A percentile compares a stretch with the other conserved stretches of the same genome.
Conservation (phyloP, 2,888 invertebrate species). For the Watsonalla cultraria region DNA sequence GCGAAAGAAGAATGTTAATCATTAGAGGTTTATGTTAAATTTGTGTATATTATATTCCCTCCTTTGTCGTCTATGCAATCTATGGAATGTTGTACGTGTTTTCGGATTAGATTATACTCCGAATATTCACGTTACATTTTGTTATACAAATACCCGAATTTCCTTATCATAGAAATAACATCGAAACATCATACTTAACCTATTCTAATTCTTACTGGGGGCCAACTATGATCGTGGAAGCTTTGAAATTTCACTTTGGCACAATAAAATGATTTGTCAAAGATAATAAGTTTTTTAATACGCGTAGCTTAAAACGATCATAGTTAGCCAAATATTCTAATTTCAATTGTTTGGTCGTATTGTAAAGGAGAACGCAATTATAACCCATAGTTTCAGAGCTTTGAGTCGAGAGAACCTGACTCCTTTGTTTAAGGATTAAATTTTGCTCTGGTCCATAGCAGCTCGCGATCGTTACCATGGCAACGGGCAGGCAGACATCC, state of each 20-base stretch:
- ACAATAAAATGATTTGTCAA: no score
- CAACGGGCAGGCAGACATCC: constrained; percentile 32
- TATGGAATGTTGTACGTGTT: background rate
- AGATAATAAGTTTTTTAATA: no score
- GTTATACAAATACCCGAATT: background rate
- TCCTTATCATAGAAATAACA: no score
- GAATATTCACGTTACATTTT: background rate
- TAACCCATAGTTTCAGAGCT: background rate
- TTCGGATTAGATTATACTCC: background rate
- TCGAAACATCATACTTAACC: no score
- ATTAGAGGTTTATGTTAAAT: background rate
- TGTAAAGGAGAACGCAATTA: no score
- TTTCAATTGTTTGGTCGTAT: no score
- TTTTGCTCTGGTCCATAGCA: constrained; percentile 10
- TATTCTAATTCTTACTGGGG: no score
- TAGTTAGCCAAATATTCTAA: no score
- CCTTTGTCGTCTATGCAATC: background rate
- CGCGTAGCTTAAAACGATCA: no score
- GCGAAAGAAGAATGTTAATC: background rate
- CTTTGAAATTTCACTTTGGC: no score
- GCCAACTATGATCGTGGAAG: no score
- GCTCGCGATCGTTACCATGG: constrained; percentile 42
- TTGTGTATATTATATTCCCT: background rate
- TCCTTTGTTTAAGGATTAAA: background rate
- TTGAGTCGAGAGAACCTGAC: background rate